Evolutionary conservation across 2,797 vertebrate species (phyloP).

Genomic region (Adrianichthys oophorus): DNA sequence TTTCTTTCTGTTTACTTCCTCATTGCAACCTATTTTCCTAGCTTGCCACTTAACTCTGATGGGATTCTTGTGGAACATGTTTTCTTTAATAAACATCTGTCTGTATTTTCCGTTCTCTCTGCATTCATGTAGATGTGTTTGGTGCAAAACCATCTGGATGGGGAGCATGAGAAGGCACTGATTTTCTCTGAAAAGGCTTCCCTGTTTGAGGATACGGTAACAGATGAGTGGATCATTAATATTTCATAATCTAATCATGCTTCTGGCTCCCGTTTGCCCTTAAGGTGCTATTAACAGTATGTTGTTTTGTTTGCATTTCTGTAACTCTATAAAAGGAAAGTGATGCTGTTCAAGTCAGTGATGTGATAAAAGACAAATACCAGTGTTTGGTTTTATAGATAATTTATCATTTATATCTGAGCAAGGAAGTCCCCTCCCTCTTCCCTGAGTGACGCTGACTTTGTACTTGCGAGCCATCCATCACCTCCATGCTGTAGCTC

Average conservation of each 20-base stretch:
- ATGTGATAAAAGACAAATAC: conserved; percentile 17
- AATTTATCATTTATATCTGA: conserved; percentile 34
- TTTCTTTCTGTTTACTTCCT: conserved; percentile 10
- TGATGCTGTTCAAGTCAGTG: conserved; percentile 4
- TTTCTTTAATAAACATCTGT: conserved; percentile 55
- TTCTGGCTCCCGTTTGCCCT: conserved; percentile 32
- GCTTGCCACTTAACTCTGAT: conserved; percentile 13
- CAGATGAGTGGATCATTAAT: conserved; percentile 55
- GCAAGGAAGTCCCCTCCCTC: conserved; percentile 23
- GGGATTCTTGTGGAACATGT: conserved; percentile 42
- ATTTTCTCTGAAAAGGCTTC: conserved; percentile 43
- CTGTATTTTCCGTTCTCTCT: conserved; percentile 61
- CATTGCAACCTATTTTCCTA: conserved; percentile 28
- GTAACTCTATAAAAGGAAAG: conserved; percentile 6
- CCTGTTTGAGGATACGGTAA: conserved; percentile 17
- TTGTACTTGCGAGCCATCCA: conserved; percentile 42
- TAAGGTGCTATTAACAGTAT: conserved; percentile 9
- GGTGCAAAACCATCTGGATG: conserved; percentile 22
- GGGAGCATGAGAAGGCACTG: conserved; percentile 35
- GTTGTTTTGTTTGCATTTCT: conserved; percentile 19
- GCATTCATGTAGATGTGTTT: conserved; percentile 46
- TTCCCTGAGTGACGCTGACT: conserved; percentile 33
- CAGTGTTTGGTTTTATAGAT: conserved; percentile 22
- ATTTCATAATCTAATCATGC: conserved; percentile 64
- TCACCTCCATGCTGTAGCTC: conserved; percentile 37